Conservation (phyloP, 2,888 invertebrate species). For the Cremastinae sp. region DNA sequence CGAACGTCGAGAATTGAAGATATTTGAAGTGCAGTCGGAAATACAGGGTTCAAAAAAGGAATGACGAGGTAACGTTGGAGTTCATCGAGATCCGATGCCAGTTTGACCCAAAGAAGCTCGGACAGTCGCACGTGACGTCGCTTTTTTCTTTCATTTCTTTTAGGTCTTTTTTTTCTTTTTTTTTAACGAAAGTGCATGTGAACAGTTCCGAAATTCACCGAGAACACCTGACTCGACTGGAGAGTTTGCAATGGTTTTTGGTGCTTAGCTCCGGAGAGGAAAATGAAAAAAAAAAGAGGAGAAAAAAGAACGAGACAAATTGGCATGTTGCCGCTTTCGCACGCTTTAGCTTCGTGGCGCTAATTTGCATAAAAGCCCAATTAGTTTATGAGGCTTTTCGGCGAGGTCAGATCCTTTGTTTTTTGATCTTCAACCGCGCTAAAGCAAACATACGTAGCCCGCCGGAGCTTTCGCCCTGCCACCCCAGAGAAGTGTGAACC, state of each 20-base stretch:
- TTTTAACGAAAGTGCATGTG: too few species aligned
- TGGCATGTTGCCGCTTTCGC: conserved; percentile 62
- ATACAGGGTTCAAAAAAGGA: too few species aligned
- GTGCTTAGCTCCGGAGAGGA: conserved; percentile 29
- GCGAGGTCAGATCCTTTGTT: conserved; percentile 11
- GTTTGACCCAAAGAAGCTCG: conserved; percentile 44
- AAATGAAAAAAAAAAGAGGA: conserved; percentile 26
- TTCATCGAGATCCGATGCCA: background rate
- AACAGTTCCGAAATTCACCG: conserved; percentile 47
- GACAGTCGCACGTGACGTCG: conserved; percentile 35
- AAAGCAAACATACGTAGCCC: conserved; percentile 2
- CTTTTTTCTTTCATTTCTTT: conserved; percentile 15
- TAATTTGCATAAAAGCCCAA: conserved; percentile 66
- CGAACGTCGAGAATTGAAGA: conserved; percentile 2
- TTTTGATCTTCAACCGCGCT: conserved; percentile 30
- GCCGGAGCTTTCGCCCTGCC: background rate
- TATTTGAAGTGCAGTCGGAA: too few species aligned
- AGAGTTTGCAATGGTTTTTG: conserved; percentile 43
- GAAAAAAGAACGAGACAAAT: conserved; percentile 62
- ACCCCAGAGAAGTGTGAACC: too few species aligned
- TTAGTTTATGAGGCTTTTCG: conserved; percentile 65
- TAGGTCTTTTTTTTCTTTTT: conserved; percentile 14
- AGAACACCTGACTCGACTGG: conserved; percentile 44
- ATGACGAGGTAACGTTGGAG: too few species aligned
- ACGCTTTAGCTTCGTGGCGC: conserved; percentile 36